Evolutionary conservation across 2,888 invertebrate species (phyloP), one percentile per base, ranked within the genome.

Genomic region (Tenthredo mesomela): DNA sequence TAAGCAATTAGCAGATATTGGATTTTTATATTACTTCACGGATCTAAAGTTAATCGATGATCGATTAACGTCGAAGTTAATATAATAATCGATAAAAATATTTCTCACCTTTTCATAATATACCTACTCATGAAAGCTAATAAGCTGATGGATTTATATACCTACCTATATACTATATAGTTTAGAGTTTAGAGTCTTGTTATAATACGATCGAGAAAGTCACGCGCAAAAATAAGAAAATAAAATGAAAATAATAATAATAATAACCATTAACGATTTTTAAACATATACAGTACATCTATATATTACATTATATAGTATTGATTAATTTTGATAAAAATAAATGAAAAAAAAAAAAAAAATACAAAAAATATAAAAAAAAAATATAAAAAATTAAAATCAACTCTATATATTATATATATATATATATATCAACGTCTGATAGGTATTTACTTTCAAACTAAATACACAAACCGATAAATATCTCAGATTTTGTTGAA

Each of bases 61-160:
- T 75, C 75, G 75, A 75, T 75, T 75, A 75, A 47, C 25, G 75
- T 75, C 75, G 15, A 15, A 75, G 70, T 70, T 70, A 75, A 47
- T 75, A 47, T 75, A 47, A 75, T 75, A 75, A 75, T 47, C 47
- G 75, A 25, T 47, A 18, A 25, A 71, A n/a, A 61, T 75, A 61
- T 75, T 47, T 75, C 75, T 75, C 70, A 37, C 70, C 15, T 15
- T 61, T 21, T 61, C n/a, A n/a, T n/a, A n/a, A n/a, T n/a, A n/a
- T n/a, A n/a, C n/a, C 9, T 21, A 25, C 7, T 61, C 9, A 3
- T n/a, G 61, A 9, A 3, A 37, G 29, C 70, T 70, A 70, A 70
- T 70, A 37, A 54, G 70, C 70, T 37, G 70, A 70, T 70, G 37
- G 70, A 70, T 70, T 70, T 70, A 70, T 70, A 70, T n/a, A 37